phyloP scores from a whole-genome alignment of 1,140 invertebrate species.

The Scaptomyza montana region DNA sequence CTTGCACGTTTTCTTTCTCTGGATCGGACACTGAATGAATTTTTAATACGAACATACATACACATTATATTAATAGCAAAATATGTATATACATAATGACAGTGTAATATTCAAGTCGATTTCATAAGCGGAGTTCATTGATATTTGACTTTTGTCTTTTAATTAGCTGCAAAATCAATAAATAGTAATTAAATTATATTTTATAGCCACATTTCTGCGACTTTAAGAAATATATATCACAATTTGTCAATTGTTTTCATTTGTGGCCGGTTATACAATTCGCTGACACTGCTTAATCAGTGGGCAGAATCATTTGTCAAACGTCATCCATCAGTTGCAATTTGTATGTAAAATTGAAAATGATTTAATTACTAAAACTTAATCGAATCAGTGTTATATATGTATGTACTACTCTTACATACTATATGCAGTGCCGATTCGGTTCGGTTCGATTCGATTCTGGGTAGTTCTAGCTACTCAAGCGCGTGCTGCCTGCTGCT shows the following conservation, averaged over 20 bases:
- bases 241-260: background rate
- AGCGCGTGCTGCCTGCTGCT: slow-evolving; percentile 36
- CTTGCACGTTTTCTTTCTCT: slow-evolving; percentile 50
- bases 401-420: background rate
- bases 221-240: background rate
- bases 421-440: slow-evolving; percentile 27
- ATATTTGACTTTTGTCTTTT: slow-evolving; percentile 61
- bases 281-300: slow-evolving; percentile 22
- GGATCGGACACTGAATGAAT: slow-evolving; percentile 70
- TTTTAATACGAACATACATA: slow-evolving; percentile 40
- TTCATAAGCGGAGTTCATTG: slow-evolving; percentile 80
- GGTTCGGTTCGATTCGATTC: slow-evolving; percentile 31
- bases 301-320: slow-evolving; percentile 44
- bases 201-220: too few species aligned
- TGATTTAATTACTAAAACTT: slow-evolving; percentile 73
- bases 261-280: slow-evolving; percentile 39
- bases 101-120: slow-evolving; percentile 55
- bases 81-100: slow-evolving; percentile 19
- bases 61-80: slow-evolving; percentile 45
- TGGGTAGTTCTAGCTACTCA: background rate
- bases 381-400: slow-evolving; percentile 69
- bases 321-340: slow-evolving; percentile 54
- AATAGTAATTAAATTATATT: too few species aligned
- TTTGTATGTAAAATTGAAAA: slow-evolving; percentile 56
- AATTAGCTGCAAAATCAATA: slow-evolving; percentile 28